Evolutionary conservation across 2,888 invertebrate species (phyloP).

Genomic region (Anticlea derivata): DNA sequence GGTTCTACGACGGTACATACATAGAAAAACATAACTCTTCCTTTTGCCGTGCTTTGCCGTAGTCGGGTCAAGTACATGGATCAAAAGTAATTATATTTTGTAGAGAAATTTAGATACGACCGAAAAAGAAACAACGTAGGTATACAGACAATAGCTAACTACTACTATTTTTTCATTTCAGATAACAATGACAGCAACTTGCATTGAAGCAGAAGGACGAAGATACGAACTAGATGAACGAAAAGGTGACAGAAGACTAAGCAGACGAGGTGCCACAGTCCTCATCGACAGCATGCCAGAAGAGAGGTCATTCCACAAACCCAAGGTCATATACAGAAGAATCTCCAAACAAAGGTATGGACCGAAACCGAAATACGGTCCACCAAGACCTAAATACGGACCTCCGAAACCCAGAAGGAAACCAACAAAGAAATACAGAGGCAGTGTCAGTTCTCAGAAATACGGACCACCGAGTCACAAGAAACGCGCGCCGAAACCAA

Average conservation of each 20-base stretch:
- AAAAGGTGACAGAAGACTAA: conserved; percentile 38
- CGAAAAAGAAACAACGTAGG: too few species aligned
- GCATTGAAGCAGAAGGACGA: conserved; percentile 41
- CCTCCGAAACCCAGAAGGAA: conserved; percentile 47
- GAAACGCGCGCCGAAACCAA: conserved; percentile 46
- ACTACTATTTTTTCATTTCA: conserved; percentile 48
- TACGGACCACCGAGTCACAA: conserved; percentile 46
- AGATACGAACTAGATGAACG: conserved; percentile 40
- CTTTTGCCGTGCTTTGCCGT: too few species aligned
- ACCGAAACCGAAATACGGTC: conserved; percentile 47
- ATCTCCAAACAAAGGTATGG: conserved; percentile 48
- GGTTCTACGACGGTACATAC: too few species aligned
- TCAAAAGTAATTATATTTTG: too few species aligned
- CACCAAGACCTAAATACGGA: conserved; percentile 51
- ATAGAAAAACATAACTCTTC: too few species aligned
- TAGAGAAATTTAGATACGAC: too few species aligned
- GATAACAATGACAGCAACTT: conserved; percentile 61
- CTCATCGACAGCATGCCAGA: conserved; percentile 55
- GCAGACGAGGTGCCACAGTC: conserved; percentile 59
- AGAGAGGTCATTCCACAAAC: conserved; percentile 51
- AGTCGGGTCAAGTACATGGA: too few species aligned
- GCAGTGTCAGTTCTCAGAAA: conserved; percentile 43
- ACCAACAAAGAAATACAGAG: conserved; percentile 53
- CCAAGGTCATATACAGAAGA: conserved; percentile 59
- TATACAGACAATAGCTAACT: too few species aligned